Base-by-base conservation (phyloP, 2,113 vertebrate genomes). In the Neotoma lepida region DNA sequence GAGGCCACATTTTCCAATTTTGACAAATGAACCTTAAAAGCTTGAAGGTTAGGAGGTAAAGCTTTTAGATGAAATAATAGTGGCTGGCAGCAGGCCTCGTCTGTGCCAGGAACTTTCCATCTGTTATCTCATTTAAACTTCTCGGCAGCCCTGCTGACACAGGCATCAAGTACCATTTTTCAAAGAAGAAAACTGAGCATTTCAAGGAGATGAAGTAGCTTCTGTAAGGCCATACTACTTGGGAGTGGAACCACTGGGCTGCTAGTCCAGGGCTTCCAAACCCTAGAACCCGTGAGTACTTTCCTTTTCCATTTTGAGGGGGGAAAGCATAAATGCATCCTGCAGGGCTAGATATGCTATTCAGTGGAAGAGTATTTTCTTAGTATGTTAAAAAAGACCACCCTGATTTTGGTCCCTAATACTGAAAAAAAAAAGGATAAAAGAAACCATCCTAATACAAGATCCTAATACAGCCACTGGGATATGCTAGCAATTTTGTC, bases 1-100 rank as follows among this genome's bases (percentile, higher is more conserved):
- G 74, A 80, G 78, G 90, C 18, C 68, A 87, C 46, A 74, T 95
- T 95, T 94, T 95, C 63, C n/a, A 95, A 7, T 95, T 96, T 95
- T 77, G 71, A 95, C 6, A 91, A 94, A 93, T 70, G 87, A 94
- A 76, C 28, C 35, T 96, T 91, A 90, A 95, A 95, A 89, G 71
- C 56, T 51, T 63, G 54, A 92, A 89, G 51, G 24, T 94, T 85
- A 74, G 74, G 56, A 94, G 93, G 84, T 74, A 91, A 80, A 41
- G 51, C 63, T 95, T 87, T 96, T 64, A 88, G 68, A 71, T 93
- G 87, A 94, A 95, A 91, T 44, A 76, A 26, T 93, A 86, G 93
- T 88, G 86, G 56, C 74, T 94, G 93, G 41, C 93, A 85, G 28
- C n/a, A 58, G 89, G 84, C 63, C 86, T 93, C 46, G 71, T 94